Conservation (phyloP, 2,888 invertebrate genomes). For the Platycheirus albimanus region DNA sequence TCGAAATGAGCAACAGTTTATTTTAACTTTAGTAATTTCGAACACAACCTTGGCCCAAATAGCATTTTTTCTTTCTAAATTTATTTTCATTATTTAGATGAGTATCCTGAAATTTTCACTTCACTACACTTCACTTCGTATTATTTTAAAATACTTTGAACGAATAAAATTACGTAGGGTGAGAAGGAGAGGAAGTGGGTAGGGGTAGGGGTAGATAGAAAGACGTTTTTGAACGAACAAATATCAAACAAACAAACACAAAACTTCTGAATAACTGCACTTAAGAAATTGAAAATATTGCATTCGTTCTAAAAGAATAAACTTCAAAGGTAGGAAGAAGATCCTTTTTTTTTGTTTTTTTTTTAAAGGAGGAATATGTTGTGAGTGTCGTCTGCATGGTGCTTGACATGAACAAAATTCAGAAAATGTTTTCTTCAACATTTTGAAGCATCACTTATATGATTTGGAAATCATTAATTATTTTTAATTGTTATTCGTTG, state of each 20-base stretch:
- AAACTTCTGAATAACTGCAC: conserved; percentile 9
- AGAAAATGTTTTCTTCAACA: conserved; percentile 10
- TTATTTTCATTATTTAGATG: not conserved
- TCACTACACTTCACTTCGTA: not conserved
- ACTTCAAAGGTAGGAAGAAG: not conserved
- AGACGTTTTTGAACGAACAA: not conserved
- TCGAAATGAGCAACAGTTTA: conserved; percentile 26
- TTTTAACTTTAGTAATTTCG: not conserved
- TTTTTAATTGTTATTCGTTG: conserved; percentile 53
- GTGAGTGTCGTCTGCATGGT: not conserved
- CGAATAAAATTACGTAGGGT: too few relatives aligned
- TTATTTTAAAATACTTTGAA: not conserved
- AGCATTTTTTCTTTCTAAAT: not conserved
- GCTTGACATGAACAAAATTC: conserved; percentile 22
- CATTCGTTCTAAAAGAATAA: conserved; percentile 1
- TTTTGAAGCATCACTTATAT: conserved; percentile 15
- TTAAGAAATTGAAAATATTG: conserved; percentile 20
- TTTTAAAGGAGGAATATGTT: conserved; percentile 2
- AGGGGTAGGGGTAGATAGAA: too few relatives aligned
- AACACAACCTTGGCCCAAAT: conserved; percentile 5
- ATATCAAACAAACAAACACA: conserved; percentile 2
- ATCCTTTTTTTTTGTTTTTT: too few relatives aligned
- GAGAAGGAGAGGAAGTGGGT: too few relatives aligned
- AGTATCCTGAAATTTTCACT: not conserved
- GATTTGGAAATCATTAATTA: conserved; percentile 47